These are phyloP conservation scores for Pristis pectinata DNA, from an alignment of 2,797 vertebrate species.

Conservation along the genomic window DNA sequence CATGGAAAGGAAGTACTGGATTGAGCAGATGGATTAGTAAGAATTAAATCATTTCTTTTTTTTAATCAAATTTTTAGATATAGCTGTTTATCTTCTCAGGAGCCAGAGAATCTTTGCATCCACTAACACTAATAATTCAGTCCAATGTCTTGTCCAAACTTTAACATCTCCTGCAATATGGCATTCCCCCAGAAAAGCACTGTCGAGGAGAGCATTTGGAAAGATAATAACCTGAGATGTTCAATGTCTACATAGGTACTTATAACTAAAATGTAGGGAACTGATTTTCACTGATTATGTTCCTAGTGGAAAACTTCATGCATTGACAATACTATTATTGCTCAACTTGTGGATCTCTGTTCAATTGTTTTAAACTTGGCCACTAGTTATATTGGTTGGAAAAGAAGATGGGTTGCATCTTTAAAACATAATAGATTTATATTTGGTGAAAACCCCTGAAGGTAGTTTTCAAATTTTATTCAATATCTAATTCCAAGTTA, in stretches of 20 bases:
- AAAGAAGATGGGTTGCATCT: no score
- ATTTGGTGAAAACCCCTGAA: background rate
- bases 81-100: background rate
- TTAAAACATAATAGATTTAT: background rate
- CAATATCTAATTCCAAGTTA: background rate
- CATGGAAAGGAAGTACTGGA: background rate
- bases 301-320: background rate
- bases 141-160: background rate
- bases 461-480: background rate
- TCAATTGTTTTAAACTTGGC: background rate
- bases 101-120: background rate
- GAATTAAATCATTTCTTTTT: no score
- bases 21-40: background rate
- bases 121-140: background rate
- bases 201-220: background rate
- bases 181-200: background rate
- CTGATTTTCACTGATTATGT: background rate
- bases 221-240: background rate
- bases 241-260: background rate
- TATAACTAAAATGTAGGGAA: background rate
- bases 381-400: background rate
- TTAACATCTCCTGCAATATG: background rate
- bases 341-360: background rate
- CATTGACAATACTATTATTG: background rate
- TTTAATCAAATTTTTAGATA: background rate